These are phyloP conservation scores for Zaprionus ghesquierei DNA, from an alignment of 1,140 invertebrate genomes.

Conservation along the genomic window DNA sequence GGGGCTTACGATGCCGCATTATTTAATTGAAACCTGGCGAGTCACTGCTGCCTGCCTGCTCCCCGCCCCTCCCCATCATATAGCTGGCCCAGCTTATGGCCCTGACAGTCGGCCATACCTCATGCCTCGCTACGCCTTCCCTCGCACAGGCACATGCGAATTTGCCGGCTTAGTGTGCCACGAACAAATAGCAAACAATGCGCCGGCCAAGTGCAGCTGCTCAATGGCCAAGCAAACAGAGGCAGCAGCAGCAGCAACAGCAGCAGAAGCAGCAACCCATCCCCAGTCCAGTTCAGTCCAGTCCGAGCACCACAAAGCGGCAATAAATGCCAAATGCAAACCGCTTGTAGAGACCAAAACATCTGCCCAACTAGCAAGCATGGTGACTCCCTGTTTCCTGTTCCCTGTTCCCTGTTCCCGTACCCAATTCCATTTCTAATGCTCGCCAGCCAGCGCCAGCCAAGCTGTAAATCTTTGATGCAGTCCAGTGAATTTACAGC, in stretches of 20 bases:
- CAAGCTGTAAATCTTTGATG: constrained; percentile 47
- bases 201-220: constrained; percentile 40
- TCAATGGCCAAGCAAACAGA: constrained; percentile 40
- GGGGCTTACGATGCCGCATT: constrained; percentile 6
- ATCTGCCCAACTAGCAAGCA: constrained; percentile 22
- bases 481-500: constrained; percentile 48
- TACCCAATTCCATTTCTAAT: constrained; percentile 8
- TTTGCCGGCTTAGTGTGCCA: constrained; percentile 28
- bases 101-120: constrained; percentile 25
- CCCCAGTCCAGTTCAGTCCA: constrained; percentile 19
- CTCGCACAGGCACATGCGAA: constrained; percentile 1
- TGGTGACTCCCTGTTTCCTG: background rate
- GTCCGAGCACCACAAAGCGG: constrained; percentile 44
- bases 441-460: background rate
- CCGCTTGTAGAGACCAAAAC: constrained; percentile 34
- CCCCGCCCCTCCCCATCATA: background rate
- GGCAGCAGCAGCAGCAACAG: background rate
- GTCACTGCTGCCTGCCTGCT: background rate
- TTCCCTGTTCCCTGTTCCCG: background rate
- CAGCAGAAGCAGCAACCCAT: constrained; percentile 1
- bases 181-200: constrained; percentile 31
- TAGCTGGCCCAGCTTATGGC: background rate
- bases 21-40: constrained; percentile 16
- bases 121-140: background rate
- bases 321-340: constrained; percentile 60